A percentile compares a stretch with the other conserved stretches of the same genome.
These are phyloP conservation scores for Brachionus asplanchnoidis DNA, from an alignment of 1,140 invertebrate genomes.

Conservation along the genomic window DNA sequence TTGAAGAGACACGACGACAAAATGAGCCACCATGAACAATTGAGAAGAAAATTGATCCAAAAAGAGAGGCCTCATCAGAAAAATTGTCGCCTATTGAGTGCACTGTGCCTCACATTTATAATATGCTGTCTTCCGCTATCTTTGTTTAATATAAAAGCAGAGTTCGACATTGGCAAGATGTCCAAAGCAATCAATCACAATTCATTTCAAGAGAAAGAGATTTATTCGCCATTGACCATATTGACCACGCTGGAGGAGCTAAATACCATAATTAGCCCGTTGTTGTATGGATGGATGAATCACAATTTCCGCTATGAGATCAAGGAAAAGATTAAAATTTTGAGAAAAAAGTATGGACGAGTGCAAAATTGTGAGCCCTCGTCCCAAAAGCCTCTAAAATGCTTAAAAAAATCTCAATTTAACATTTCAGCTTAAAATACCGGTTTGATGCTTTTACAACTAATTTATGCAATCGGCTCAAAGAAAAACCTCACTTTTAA, in stretches of 20 bases:
- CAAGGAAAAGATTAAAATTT: conserved; percentile 8
- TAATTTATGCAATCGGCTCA: not conserved
- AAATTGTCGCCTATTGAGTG: conserved; percentile 48
- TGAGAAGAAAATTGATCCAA: conserved; percentile 34
- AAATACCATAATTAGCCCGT: conserved; percentile 44
- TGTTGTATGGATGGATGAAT: conserved; percentile 46
- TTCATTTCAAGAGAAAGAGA: conserved; percentile 45
- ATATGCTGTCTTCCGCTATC: conserved; percentile 56
- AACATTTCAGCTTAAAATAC: not conserved
- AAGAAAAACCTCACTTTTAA: not conserved
- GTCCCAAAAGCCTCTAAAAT: not conserved
- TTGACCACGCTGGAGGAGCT: conserved; percentile 13
- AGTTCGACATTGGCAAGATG: conserved; percentile 57
- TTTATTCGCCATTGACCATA: conserved; percentile 39
- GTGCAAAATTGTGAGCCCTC: not conserved
- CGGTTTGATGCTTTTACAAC: not conserved
- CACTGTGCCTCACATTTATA: conserved; percentile 50
- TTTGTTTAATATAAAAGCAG: conserved; percentile 54
- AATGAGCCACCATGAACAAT: conserved; percentile 31
- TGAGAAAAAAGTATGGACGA: conserved; percentile 23
- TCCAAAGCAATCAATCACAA: conserved; percentile 58
- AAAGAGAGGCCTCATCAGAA: conserved; percentile 42
- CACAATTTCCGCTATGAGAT: conserved; percentile 44
- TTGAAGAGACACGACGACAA: conserved; percentile 38
- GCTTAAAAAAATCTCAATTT: not conserved